Conservation (phyloP, 2,113 vertebrate genomes). For the Nanorana parkeri region DNA sequence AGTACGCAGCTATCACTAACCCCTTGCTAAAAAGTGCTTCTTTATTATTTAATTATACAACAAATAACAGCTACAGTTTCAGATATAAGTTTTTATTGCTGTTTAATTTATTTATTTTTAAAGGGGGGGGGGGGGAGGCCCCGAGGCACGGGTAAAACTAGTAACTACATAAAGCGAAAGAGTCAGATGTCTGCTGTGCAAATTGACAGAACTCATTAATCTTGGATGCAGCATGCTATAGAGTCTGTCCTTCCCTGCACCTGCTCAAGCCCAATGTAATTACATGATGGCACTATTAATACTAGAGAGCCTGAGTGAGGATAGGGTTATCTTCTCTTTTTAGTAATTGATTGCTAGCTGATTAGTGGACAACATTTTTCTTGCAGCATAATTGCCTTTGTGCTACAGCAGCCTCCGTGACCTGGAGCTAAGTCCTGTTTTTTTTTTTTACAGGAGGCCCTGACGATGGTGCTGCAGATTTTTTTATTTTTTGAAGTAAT, state of each 20-base stretch:
- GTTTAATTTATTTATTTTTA: constrained; percentile 23
- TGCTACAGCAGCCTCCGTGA: constrained; percentile 73
- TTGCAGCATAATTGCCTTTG: constrained; percentile 81
- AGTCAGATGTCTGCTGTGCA: constrained; percentile 83
- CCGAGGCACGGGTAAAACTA: constrained; percentile 73
- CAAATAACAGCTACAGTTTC: constrained; percentile 46
- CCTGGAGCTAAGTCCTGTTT: constrained; percentile 70
- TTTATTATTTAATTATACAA: constrained; percentile 50
- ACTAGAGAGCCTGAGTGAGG: constrained; percentile 75
- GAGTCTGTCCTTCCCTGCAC: constrained; percentile 81
- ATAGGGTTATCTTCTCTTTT: constrained; percentile 81
- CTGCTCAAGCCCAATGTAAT: constrained; percentile 82
- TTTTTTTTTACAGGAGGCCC: constrained; percentile 62
- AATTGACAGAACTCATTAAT: constrained; percentile 89
- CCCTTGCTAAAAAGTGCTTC: constrained; percentile 49
- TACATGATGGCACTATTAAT: constrained; percentile 85
- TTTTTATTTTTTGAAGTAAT: constrained; percentile 67
- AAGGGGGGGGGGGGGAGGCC: constrained; percentile 51
- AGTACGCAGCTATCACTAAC: constrained; percentile 56
- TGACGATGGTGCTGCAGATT: constrained; percentile 66
- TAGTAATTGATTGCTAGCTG: constrained; percentile 84
- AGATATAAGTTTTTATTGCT: constrained; percentile 15
- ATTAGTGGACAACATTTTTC: constrained; percentile 83
- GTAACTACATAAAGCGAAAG: constrained; percentile 74
- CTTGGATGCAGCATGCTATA: constrained; percentile 75